Evolutionary conservation across 2,888 invertebrate genomes (phyloP).

Genomic region (Dasypolia templi): DNA sequence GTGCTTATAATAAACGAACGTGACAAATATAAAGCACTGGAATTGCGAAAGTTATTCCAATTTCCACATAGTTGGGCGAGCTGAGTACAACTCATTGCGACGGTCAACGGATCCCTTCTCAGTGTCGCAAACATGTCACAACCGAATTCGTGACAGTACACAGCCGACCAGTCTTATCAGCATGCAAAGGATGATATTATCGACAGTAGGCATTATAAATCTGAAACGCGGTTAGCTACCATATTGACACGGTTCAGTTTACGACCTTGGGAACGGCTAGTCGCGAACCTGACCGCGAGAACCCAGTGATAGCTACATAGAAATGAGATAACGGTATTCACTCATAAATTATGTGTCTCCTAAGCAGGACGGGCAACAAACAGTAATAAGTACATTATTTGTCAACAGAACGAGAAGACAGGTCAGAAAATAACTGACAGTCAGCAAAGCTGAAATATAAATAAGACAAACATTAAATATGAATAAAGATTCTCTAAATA

Average conservation of each 20-base stretch:
- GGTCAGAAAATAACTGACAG: no score
- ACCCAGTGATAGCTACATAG: slow-evolving; percentile 75
- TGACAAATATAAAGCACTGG: slow-evolving; percentile 60
- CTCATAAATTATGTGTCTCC: slow-evolving; percentile 33
- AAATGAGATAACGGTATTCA: slow-evolving; percentile 70
- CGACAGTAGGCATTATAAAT: slow-evolving; percentile 75
- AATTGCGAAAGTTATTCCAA: slow-evolving; percentile 67
- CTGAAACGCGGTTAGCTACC: slow-evolving; percentile 77
- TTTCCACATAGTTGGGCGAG: slow-evolving; percentile 65
- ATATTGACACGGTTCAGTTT: slow-evolving; percentile 81
- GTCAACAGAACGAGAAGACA: no score
- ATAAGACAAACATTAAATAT: no score
- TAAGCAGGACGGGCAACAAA: slow-evolving; percentile 30
- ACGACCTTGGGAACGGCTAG: slow-evolving; percentile 79
- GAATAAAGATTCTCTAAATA: not conserved
- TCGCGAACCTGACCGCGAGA: slow-evolving; percentile 71
- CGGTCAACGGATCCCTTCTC: slow-evolving; percentile 67
- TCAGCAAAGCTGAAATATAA: not conserved
- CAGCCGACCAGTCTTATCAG: slow-evolving; percentile 73
- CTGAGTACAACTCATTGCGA: slow-evolving; percentile 60
- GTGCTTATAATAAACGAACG: slow-evolving; percentile 38
- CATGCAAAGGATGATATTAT: slow-evolving; percentile 83
- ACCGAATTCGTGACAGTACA: slow-evolving; percentile 73
- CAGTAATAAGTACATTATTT: slow-evolving; percentile 9
- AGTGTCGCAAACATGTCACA: slow-evolving; percentile 75